Evolutionary conservation across 92 coral and sea anemone genomes (phyloP), one percentile per base, ranked within the genome.

Genomic region (Paramuricea clavata): DNA sequence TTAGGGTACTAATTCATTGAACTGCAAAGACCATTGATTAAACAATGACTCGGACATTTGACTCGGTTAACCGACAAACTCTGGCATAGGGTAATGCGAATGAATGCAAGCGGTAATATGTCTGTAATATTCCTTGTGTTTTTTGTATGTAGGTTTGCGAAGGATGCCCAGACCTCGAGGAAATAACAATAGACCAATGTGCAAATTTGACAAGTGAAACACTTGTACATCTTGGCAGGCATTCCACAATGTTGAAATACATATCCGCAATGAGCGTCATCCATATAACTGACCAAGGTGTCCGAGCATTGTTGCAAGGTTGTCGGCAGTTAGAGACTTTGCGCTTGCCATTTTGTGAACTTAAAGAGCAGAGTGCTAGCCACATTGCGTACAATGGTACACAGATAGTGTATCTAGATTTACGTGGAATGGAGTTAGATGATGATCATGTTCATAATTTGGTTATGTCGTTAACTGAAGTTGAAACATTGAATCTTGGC

Each of bases 171-270:
- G 89, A 86, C 31, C 74, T 97, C 15, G 93, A 97, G 68, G 89
- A 87, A 69, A 64, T 97, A 19, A 93, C 87, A 25, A 82, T 94
- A 87, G 94, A 97, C 85, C 96, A 94, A 60, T 97, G 99, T 41
- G 83, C 90, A 39, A 86, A 88, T 3, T 91, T 97, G 0, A 97
- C 98, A 31, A 88, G 88, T 57, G 85, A 68, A 23, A 42, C 95
- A 30, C 95, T 97, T 33, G 22, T 70, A 16, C 80, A 89, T 73
- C 86, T 97, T 72, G 95, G 98, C 2, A 89, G 81, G 19, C 83
- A 92, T 77, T 97, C 98, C 34, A 80, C 83, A 7, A 86, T 82
- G 8, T 87, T 97, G 19, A 88, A 44, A 64, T 77, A 71, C 56
- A 60, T 97, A 42, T 92, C 98, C 16, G 83, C 92, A 16, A 94